Percentiles rank a stretch among this genome's conserved stretches.
These are phyloP conservation scores for Danaus plexippus DNA, from an alignment of 1,140 invertebrate genomes.

Conservation along the genomic window DNA sequence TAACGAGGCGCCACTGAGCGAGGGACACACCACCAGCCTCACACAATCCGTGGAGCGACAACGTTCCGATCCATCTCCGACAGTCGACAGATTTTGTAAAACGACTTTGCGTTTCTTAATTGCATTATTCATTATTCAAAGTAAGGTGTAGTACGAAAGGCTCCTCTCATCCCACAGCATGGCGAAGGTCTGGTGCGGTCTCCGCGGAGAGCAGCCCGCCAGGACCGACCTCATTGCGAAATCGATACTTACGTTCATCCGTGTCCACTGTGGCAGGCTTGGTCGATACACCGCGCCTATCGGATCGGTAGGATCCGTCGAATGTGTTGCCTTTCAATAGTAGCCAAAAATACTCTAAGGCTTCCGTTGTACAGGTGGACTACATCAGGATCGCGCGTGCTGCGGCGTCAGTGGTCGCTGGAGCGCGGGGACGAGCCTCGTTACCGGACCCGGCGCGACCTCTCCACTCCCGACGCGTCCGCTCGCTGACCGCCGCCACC, in stretches of 20 bases:
- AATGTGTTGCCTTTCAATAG: background rate
- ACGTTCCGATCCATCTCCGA: slow-evolving; percentile 25
- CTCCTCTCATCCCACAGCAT: slow-evolving; percentile 17
- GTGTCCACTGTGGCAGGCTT: slow-evolving; percentile 24
- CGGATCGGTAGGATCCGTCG: slow-evolving; percentile 17
- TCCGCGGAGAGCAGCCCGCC: slow-evolving; percentile 48
- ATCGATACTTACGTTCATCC: slow-evolving; percentile 27
- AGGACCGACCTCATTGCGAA: slow-evolving; percentile 20
- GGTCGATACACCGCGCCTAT: slow-evolving; percentile 21
- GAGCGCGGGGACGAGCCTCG: slow-evolving; percentile 41
- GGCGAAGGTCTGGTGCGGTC: slow-evolving; percentile 40
- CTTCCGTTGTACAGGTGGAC: slow-evolving; percentile 21
- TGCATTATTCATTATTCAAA: background rate
- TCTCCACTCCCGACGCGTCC: slow-evolving; percentile 16
- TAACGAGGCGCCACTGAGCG: slow-evolving; percentile 18
- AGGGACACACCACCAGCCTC: slow-evolving; percentile 10
- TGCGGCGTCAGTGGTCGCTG: slow-evolving; percentile 52
- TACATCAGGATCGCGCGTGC: slow-evolving; percentile 24
- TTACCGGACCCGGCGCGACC: slow-evolving; percentile 30
- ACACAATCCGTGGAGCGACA: slow-evolving; percentile 24
- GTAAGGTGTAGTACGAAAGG: background rate
- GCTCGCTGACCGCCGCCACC: slow-evolving; percentile 12
- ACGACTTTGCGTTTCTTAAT: background rate
- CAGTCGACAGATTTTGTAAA: slow-evolving; percentile 25
- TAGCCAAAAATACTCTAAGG: background rate